Evolutionary conservation across 2,797 vertebrate species (phyloP).

Genomic region (Macropus fuliginosus): DNA sequence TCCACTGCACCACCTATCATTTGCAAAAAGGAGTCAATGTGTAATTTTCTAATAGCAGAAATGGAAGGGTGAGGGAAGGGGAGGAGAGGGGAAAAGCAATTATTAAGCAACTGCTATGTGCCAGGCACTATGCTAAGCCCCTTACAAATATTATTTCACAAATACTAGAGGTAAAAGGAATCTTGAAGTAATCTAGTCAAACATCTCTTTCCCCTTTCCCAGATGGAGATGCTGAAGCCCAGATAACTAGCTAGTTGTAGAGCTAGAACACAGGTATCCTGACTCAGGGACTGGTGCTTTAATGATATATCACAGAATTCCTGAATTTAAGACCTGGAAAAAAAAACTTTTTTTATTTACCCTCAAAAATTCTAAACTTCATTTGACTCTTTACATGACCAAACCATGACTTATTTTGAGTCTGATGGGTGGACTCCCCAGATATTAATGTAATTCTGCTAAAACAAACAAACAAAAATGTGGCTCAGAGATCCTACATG

Average conservation of each 20-base stretch:
- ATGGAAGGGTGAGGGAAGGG: too few relatives aligned
- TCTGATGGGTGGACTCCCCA: neutral
- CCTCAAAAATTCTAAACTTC: neutral
- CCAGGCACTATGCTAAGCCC: too few relatives aligned
- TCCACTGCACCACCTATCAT: too few relatives aligned
- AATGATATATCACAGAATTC: too few relatives aligned
- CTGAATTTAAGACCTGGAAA: too few relatives aligned
- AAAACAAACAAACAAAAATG: too few relatives aligned
- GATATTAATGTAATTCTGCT: neutral
- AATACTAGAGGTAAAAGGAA: too few relatives aligned
- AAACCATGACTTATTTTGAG: neutral
- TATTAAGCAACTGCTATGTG: neutral
- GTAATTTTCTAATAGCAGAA: too few relatives aligned
- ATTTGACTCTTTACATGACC: too few relatives aligned
- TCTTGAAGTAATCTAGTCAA: too few relatives aligned
- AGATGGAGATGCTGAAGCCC: neutral
- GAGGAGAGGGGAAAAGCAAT: neutral
- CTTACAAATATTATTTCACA: neutral
- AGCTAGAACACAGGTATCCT: neutral
- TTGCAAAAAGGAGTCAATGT: neutral
- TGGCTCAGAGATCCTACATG: neutral
- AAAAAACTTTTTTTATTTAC: neutral
- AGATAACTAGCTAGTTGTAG: neutral
- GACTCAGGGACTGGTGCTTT: neutral
- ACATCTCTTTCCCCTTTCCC: neutral